Base-by-base conservation (phyloP, 2,888 invertebrate species). In the Trichogramma dendrolimi region DNA sequence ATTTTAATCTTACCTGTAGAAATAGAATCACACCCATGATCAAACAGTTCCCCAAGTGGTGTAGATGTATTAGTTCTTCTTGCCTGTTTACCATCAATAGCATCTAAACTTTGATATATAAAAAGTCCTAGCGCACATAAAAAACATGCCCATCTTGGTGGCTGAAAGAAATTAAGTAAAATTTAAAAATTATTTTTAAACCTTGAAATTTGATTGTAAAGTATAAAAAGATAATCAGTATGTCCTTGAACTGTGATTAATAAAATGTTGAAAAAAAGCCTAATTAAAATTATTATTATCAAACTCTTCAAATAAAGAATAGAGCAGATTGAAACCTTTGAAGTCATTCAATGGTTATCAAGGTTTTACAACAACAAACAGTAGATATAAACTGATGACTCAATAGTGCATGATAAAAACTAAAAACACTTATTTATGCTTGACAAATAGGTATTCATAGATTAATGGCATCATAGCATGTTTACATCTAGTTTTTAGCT, bases 31-130 rank as follows among this genome's bases (percentile, higher is more conserved):
- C 99, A 99, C 71, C 99, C 99, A 81, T 99, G 99, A 82, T 99
- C 99, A 80, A 99, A 99, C 39, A 99, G 85, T 83, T 99, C 99
- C 10, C 99, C 99, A 14, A 99, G 82, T 0, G 98, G 97, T 54
- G 91, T 90, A 70, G 92, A 92, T 63, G 91, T 90, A 70, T 91
- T 90, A 11, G 98, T 99, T 74, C 98, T 84, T 68, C 99, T 85
- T 1, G 99, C 99, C 81, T 99, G 99, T 81, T 99, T 99, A 53
- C 99, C 99, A 81, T 99, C 99, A 66, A 98, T 96, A 51, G 99
- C 98, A 81, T 99, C 99, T 72, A 99, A 84, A 75, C 96, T 95
- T 82, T 99, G 98, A 82, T 99, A 99, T 61, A 95, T 81, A 81
- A 99, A 98, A 67, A 99, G 85, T 10, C 98, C 98, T 39, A 96